Base-by-base conservation (phyloP, 2,797 vertebrate species). In the Selene dorsalis region DNA sequence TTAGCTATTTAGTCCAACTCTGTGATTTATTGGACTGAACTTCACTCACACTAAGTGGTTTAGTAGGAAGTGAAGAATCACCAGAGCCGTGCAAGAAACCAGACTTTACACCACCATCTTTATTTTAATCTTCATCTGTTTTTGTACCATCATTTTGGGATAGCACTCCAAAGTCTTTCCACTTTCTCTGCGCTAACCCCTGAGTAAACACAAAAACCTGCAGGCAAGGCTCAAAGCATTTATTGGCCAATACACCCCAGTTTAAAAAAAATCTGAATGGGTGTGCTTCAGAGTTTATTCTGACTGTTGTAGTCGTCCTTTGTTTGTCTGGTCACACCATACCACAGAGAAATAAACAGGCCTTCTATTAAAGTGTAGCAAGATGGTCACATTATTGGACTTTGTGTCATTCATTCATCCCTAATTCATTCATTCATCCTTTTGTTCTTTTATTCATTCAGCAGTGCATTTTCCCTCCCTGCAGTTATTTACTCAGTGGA, bases 341-440 rank as follows among this genome's bases (percentile, higher is more conserved):
- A 71, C 35, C 64, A 55, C 0, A 38, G 8, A 30, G 26, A 58
- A 84, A 43, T 17, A 56, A 47, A 39, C 17, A 20, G 28, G 41
- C 18, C 39, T 60, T 28, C 11, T 6, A 30, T 76, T 71, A 65
- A 62, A 48, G 47, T 61, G 2, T 43, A 62, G 13, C 41, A 39
- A 64, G n/a, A 66, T 22, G 38, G 28, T 72, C 35, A 59, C 57
- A 67, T 69, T 77, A 61, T 24, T 73, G 61, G 41, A 73, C 72
- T 81, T 41, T 61, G 72, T 78, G 73, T 81, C 73, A 87, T 86
- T 69, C 52, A 58, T 59, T 59, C 67, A 63, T 83, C 57, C 18
- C 76, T 52, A 61, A 77, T 88, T 88, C 85, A 90, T 88, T 88
- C 85, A 91, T 89, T 92, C 76, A 93, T 85, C 55, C 70, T 76